A percentile compares a stretch with the other conserved stretches of the same genome.
Conservation (phyloP, 2,888 invertebrate genomes). For the Dinocampus coccinellae region DNA sequence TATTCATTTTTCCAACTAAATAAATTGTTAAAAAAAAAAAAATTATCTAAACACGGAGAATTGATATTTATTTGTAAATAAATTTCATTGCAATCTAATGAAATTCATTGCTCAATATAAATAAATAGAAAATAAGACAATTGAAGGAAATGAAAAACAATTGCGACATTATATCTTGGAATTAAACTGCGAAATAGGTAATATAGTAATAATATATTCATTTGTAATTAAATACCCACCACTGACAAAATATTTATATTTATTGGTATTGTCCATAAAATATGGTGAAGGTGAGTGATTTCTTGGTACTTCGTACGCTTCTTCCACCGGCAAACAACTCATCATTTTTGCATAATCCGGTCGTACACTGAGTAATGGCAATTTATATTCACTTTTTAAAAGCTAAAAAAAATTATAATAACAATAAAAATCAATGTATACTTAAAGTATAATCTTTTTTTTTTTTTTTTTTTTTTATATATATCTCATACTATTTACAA, state of each 20-base stretch:
- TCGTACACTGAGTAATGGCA: conserved; percentile 78
- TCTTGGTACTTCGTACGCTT: conserved; percentile 74
- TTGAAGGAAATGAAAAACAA: conserved; percentile 19
- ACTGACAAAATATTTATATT: conserved; percentile 76
- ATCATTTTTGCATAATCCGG: conserved; percentile 78
- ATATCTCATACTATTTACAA: conserved; percentile 67
- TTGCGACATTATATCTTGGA: background rate
- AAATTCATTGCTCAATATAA: background rate
- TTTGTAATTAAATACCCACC: conserved; percentile 68
- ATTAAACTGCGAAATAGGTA: background rate
- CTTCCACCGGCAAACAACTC: conserved; percentile 74
- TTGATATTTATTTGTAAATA: background rate
- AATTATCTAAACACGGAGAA: background rate
- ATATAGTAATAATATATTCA: background rate
- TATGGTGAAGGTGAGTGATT: conserved; percentile 76
- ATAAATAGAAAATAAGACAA: conserved; percentile 32
- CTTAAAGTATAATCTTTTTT: background rate
- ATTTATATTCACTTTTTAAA: conserved; percentile 77
- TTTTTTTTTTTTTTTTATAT: background rate
- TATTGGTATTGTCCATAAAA: conserved; percentile 76
- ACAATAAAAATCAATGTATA: background rate
- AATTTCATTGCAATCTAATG: background rate
- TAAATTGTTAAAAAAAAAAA: background rate
- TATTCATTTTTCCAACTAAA: background rate
- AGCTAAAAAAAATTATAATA: conserved; percentile 70